A percentile compares a stretch with the other conserved stretches of the same genome.
Conservation (phyloP, 2,888 invertebrate species). For the Tetranychus truncatus region DNA sequence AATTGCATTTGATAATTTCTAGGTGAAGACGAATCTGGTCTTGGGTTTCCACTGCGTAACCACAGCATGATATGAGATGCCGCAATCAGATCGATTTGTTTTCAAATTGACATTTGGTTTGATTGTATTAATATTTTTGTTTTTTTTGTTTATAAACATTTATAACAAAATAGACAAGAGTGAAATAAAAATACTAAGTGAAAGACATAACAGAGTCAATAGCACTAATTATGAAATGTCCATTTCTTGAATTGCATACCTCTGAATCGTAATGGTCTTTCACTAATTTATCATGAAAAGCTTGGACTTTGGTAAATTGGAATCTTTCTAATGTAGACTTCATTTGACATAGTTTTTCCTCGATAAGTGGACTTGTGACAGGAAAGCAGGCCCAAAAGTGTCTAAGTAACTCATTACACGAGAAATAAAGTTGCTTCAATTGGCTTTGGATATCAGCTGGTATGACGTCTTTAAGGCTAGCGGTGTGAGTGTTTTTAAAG, state of each 20-base stretch:
- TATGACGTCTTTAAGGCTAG: slow-evolving; percentile 51
- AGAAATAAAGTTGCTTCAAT: slow-evolving; percentile 61
- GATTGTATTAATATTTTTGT: too few species aligned
- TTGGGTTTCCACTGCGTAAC: too few species aligned
- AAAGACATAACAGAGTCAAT: slow-evolving; percentile 22
- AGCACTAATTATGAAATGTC: slow-evolving; percentile 7
- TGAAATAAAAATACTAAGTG: slow-evolving; percentile 19
- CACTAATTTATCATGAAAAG: slow-evolving; percentile 32
- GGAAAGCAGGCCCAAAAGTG: slow-evolving; percentile 91
- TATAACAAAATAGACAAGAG: neutral
- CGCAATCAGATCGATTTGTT: too few species aligned
- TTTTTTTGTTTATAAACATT: too few species aligned
- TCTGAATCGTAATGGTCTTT: slow-evolving; percentile 32
- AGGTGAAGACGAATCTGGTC: too few species aligned
- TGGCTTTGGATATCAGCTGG: slow-evolving; percentile 64
- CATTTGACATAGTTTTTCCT: slow-evolving; percentile 61
- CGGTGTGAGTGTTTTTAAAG: slow-evolving; percentile 54
- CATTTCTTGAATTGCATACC: slow-evolving; percentile 27
- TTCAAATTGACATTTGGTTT: too few species aligned
- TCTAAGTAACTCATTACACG: slow-evolving; percentile 65
- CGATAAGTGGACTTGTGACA: slow-evolving; percentile 50
- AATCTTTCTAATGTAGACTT: slow-evolving; percentile 72
- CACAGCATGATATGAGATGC: too few species aligned
- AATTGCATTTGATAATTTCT: too few species aligned
- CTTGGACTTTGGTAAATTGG: slow-evolving; percentile 54